A percentile compares a stretch with the other conserved stretches of the same genome.
phyloP scores from a whole-genome alignment of 2,797 vertebrate species.

The Acipenser oxyrinchus region DNA sequence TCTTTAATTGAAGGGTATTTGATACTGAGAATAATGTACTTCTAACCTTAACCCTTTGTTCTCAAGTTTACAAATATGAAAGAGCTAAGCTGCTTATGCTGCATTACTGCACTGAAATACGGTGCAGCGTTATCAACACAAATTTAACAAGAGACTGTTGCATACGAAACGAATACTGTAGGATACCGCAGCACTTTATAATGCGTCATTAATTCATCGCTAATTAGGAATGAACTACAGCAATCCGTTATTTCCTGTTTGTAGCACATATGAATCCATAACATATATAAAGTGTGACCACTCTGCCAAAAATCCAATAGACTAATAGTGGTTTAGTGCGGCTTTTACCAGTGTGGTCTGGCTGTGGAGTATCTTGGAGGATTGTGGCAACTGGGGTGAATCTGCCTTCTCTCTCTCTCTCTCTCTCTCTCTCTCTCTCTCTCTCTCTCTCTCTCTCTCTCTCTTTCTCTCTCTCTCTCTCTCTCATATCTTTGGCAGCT shows the following conservation, averaged over 20 bases:
- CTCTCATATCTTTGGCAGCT: conserved; percentile 11
- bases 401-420: not conserved
- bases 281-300: conserved; percentile 24
- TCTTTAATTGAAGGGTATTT: conserved; percentile 30
- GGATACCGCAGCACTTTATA: too few relatives aligned
- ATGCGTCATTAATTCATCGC: too few relatives aligned
- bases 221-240: conserved; percentile 12
- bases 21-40: conserved; percentile 27
- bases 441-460: not conserved
- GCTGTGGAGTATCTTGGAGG: conserved; percentile 33
- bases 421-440: not conserved
- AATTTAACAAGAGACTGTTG: too few relatives aligned
- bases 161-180: too few relatives aligned
- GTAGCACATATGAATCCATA: conserved; percentile 26
- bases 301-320: not conserved
- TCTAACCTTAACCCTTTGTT: conserved; percentile 9
- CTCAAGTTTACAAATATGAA: conserved; percentile 26
- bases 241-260: conserved; percentile 41
- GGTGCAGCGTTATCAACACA: not conserved
- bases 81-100: conserved; percentile 18
- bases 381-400: conserved; percentile 21
- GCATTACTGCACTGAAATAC: conserved; percentile 34
- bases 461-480: too few relatives aligned
- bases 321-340: conserved; percentile 16
- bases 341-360: conserved; percentile 24